A percentile compares a stretch with the other conserved stretches of the same genome.
phyloP scores from a whole-genome alignment of 2,888 invertebrate genomes.

The Syrista parreyssii region DNA sequence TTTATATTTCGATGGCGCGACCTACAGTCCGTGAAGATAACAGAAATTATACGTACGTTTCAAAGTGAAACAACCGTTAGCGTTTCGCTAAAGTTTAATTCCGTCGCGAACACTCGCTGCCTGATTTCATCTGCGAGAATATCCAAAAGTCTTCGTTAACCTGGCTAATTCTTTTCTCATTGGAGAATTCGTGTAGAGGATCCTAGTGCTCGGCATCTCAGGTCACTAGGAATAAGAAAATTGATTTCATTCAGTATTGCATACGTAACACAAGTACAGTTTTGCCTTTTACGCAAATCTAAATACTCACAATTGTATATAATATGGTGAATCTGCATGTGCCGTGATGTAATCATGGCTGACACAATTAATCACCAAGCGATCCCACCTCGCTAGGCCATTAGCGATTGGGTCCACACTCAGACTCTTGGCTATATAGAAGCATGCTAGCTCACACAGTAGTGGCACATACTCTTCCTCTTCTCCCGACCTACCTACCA shows the following conservation, averaged over 20 bases:
- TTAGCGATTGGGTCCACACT: constrained; percentile 46
- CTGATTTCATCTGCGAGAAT: constrained; percentile 28
- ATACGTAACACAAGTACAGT: not conserved
- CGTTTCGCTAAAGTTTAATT: constrained; percentile 45
- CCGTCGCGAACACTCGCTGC: constrained; percentile 10
- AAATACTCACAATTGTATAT: constrained; percentile 24
- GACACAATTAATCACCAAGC: constrained; percentile 61
- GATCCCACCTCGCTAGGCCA: constrained; percentile 50
- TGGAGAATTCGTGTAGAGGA: not conserved
- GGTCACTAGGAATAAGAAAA: not conserved
- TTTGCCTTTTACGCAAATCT: not conserved
- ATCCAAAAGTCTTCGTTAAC: constrained; percentile 1
- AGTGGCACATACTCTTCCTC: not conserved
- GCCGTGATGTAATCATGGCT: constrained; percentile 58
- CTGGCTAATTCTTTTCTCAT: not conserved
- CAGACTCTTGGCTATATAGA: constrained; percentile 8
- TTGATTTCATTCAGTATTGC: not conserved
- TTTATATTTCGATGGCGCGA: constrained; percentile 50
- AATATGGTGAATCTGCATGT: constrained; percentile 45
- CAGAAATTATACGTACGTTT: constrained; percentile 44
- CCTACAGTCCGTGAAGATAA: constrained; percentile 44
- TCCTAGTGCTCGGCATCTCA: not conserved
- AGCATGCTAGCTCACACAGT: not conserved
- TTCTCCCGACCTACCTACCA: not conserved
- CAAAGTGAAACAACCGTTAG: constrained; percentile 59